Evolutionary conservation across 2,797 vertebrate genomes (phyloP).

Genomic region (Sitta carolinensis): DNA sequence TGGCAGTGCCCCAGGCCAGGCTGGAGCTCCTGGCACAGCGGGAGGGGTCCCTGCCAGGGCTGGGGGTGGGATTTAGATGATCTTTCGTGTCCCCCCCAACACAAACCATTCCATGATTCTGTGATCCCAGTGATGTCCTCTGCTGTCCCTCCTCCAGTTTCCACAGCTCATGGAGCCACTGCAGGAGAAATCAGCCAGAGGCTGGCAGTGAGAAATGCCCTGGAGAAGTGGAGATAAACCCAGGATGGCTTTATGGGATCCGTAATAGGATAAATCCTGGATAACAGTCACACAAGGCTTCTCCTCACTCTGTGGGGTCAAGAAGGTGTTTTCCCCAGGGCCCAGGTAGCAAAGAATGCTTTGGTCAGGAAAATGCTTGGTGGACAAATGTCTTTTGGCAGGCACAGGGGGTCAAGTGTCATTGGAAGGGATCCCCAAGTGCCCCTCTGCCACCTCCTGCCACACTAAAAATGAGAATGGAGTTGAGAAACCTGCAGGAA

Average conservation of each 20-base stretch:
- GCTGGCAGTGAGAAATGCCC: background rate
- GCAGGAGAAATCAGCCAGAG: background rate
- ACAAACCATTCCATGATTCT: background rate
- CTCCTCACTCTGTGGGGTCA: background rate
- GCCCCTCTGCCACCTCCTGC: background rate
- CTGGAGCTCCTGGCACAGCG: background rate
- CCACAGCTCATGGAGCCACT: rapidly evolving
- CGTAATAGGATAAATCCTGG: background rate
- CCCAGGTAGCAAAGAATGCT: background rate
- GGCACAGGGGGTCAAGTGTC: rapidly evolving
- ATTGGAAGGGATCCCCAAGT: background rate
- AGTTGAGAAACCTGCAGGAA: background rate
- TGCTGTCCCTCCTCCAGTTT: background rate
- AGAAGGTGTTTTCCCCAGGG: background rate
- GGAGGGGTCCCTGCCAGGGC: background rate
- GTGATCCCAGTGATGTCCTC: background rate
- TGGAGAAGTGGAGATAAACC: background rate
- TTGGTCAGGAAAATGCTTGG: background rate
- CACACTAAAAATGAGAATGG: background rate
- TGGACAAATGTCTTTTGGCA: background rate
- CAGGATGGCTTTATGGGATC: background rate
- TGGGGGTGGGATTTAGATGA: background rate
- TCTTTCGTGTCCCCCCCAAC: too few relatives aligned
- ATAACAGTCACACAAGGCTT: background rate
- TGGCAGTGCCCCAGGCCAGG: background rate